These are phyloP conservation scores for Palythoa grandis DNA, from an alignment of 92 coral and sea anemone genomes.

Conservation along the genomic window DNA sequence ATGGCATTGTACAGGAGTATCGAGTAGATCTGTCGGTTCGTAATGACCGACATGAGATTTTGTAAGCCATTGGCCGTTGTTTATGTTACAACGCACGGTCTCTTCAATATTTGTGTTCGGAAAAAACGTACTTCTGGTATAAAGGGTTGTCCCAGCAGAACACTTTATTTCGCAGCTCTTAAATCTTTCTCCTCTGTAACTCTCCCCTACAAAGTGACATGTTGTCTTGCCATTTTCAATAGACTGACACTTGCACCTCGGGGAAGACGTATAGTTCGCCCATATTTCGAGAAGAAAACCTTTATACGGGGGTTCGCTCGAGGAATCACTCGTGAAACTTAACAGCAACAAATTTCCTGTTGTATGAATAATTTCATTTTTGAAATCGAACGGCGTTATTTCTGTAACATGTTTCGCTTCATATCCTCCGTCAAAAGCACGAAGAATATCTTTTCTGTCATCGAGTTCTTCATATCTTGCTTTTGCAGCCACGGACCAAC, in stretches of 20 bases:
- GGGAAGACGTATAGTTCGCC: conserved; percentile 34
- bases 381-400: conserved; percentile 18
- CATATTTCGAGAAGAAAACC: conserved; percentile 35
- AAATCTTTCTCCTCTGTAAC: conserved; percentile 11
- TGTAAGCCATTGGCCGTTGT: conserved; percentile 28
- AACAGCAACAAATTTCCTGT: conserved; percentile 32
- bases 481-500: conserved; percentile 39
- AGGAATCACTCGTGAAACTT: conserved; percentile 23
- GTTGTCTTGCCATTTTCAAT: conserved; percentile 23
- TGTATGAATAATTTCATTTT: neutral
- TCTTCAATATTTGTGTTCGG: neutral
- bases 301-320: neutral
- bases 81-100: conserved; percentile 18
- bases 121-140: conserved; percentile 6
- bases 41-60: neutral
- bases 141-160: conserved; percentile 17
- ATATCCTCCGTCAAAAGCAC: conserved; percentile 29
- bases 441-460: neutral
- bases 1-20: conserved; percentile 24
- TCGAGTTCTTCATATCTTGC: conserved; percentile 25
- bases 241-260: conserved; percentile 26
- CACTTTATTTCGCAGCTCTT: conserved; percentile 37
- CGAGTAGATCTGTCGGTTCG: neutral
- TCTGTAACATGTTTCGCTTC: conserved; percentile 39
- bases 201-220: conserved; percentile 9